These are phyloP conservation scores for Sciurus carolinensis DNA, from an alignment of 2,797 vertebrate genomes.

Conservation along the genomic window DNA sequence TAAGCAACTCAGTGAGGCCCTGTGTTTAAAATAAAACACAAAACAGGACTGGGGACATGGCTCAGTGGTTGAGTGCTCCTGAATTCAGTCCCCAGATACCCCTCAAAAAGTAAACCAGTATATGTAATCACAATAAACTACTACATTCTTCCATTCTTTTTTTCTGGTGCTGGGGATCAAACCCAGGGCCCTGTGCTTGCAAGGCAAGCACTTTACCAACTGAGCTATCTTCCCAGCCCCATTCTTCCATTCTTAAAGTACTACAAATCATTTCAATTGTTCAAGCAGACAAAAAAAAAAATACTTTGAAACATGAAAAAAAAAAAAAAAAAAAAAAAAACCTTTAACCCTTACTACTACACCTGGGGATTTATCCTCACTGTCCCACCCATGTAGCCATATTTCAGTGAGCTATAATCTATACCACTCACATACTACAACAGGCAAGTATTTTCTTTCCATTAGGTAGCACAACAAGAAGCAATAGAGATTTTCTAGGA, in stretches of 20 bases:
- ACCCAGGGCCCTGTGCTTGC: too few relatives aligned
- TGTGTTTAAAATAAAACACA: too few relatives aligned
- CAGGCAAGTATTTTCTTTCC: not conserved
- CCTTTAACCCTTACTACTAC: not conserved
- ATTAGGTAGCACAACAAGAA: not conserved
- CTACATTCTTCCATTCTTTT: not conserved
- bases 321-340: too few relatives aligned
- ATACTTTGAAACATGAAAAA: not conserved
- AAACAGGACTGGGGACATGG: too few relatives aligned
- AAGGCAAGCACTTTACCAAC: too few relatives aligned
- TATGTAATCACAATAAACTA: not conserved
- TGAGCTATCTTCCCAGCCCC: too few relatives aligned
- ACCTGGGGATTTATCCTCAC: not conserved
- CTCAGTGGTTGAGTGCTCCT: too few relatives aligned
- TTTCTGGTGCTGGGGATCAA: too few relatives aligned
- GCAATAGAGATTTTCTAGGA: not conserved
- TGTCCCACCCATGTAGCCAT: not conserved
- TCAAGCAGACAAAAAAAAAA: not conserved
- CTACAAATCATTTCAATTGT: not conserved
- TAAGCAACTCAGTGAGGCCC: too few relatives aligned
- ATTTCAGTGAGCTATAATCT: conserved; percentile 27
- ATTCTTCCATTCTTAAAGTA: not conserved
- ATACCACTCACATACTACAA: not conserved
- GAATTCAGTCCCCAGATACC: too few relatives aligned
- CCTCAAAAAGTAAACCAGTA: not conserved